Percentiles rank a stretch among this genome's conserved stretches.
These are phyloP conservation scores for Pipistrellus pipistrellus DNA, from an alignment of 2,797 vertebrate species.

Conservation along the genomic window DNA sequence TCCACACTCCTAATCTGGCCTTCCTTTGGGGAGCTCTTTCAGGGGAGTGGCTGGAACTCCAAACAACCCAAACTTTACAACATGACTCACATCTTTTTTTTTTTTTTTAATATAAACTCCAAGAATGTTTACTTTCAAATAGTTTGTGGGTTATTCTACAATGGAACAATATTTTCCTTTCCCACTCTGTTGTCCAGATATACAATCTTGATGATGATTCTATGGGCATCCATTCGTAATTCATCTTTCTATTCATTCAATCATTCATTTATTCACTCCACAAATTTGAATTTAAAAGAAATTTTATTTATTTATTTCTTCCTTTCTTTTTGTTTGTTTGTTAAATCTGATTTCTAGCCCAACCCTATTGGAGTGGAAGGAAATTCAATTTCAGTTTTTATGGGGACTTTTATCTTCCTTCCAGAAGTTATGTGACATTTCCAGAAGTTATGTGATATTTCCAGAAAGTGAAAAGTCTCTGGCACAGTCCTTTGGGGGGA, in stretches of 20 bases:
- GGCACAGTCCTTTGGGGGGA: neutral
- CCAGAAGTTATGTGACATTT: neutral
- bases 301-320: neutral
- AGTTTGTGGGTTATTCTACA: conserved; percentile 55
- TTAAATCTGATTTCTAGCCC: conserved; percentile 27
- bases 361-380: neutral
- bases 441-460: neutral
- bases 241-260: conserved; percentile 21
- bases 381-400: neutral
- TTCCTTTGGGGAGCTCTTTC: neutral
- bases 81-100: neutral
- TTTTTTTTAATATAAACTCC: neutral
- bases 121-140: conserved; percentile 22
- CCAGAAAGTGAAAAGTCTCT: conserved; percentile 3
- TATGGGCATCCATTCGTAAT: neutral
- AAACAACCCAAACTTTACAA: neutral
- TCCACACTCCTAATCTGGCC: neutral
- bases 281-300: neutral
- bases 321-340: neutral
- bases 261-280: neutral
- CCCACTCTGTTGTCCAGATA: neutral
- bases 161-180: conserved; percentile 6
- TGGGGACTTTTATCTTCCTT: neutral
- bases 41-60: neutral
- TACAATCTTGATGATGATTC: neutral